A percentile compares a stretch with the other conserved stretches of the same genome.
phyloP scores from a whole-genome alignment of 2,113 vertebrate species.

The Hassar affinis region DNA sequence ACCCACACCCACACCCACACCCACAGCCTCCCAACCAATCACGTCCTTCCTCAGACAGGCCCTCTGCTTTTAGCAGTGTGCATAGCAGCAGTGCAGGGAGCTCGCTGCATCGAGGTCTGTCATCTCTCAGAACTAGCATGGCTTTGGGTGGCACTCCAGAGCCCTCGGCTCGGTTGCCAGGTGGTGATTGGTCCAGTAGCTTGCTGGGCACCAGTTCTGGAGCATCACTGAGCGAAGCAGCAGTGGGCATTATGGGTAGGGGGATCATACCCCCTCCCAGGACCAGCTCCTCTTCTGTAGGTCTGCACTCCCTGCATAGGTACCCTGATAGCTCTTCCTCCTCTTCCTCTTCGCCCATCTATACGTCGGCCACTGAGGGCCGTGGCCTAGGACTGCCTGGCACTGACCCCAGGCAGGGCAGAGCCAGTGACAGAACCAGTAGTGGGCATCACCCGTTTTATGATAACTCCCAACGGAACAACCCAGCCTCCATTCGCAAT shows the following conservation, averaged over 20 bases:
- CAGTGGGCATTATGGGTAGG: conserved; percentile 69
- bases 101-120: conserved; percentile 79
- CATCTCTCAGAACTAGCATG: conserved; percentile 75
- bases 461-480: conserved; percentile 66
- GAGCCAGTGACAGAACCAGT: conserved; percentile 69
- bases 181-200: conserved; percentile 87
- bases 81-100: conserved; percentile 86
- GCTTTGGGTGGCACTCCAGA: conserved; percentile 64
- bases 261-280: conserved; percentile 87
- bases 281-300: conserved; percentile 92
- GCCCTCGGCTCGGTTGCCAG: conserved; percentile 73
- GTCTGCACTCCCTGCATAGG: conserved; percentile 87
- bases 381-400: conserved; percentile 80
- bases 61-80: conserved; percentile 96
- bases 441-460: conserved; percentile 79
- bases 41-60: conserved; percentile 72
- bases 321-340: conserved; percentile 90
- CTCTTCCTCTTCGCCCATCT: conserved; percentile 87
- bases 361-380: conserved; percentile 94
- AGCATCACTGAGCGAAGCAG: conserved; percentile 61
- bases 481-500: conserved; percentile 83
- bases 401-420: conserved; percentile 64
- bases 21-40: conserved; percentile 65
- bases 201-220: conserved; percentile 79
- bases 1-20: conserved; percentile 65